Conservation (phyloP, 2,113 vertebrate species). For the Notiomystis cincta region DNA sequence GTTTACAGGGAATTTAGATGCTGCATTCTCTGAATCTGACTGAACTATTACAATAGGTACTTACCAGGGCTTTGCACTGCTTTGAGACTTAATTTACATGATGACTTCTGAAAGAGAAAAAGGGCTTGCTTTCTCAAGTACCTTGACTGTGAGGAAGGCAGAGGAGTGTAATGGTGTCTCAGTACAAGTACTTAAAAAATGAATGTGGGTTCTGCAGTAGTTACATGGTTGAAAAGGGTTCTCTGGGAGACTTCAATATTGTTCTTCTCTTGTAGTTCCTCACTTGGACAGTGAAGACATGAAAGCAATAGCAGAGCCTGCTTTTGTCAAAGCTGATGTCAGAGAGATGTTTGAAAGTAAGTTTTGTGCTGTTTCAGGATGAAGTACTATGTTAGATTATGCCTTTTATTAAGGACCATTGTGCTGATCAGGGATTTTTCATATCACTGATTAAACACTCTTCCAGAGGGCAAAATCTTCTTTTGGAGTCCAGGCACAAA, state of each 20-base stretch:
- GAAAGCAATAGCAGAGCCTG: background rate
- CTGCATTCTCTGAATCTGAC: background rate
- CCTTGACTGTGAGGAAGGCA: background rate
- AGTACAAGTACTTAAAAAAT: background rate
- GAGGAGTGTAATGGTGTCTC: background rate
- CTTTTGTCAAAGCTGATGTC: background rate
- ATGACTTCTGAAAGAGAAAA: background rate
- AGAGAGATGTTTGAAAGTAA: constrained; percentile 28
- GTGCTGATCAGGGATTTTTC: background rate
- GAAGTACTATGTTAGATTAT: background rate
- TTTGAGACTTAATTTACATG: background rate
- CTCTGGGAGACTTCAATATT: background rate
- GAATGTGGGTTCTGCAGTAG: accelerated
- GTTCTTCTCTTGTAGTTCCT: background rate
- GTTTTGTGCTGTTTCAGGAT: background rate
- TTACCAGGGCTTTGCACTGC: background rate
- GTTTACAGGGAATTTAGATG: background rate
- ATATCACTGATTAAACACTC: background rate
- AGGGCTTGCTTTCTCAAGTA: background rate
- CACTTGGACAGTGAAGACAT: background rate
- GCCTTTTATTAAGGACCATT: background rate
- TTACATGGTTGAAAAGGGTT: background rate
- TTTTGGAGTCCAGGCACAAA: background rate
- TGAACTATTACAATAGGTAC: background rate
- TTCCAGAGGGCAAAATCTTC: background rate